phyloP scores from a whole-genome alignment of 2,113 vertebrate genomes.

The Atherinomorus stipes region DNA sequence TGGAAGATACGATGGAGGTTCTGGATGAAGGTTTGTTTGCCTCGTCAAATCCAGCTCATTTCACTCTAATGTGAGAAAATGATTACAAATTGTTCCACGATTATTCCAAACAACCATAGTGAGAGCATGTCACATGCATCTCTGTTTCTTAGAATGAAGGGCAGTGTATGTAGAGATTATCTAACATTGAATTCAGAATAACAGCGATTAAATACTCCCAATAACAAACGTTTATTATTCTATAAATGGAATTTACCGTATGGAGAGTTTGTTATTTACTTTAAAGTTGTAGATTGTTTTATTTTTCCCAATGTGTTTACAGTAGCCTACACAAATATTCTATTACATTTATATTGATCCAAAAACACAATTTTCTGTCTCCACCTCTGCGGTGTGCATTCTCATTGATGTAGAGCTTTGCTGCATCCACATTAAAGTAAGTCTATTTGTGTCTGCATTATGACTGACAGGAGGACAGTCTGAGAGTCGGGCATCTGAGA shows the following conservation, averaged over 20 bases:
- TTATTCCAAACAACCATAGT: background rate
- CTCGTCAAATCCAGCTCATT: background rate
- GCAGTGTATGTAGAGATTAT: background rate
- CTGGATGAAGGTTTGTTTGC: background rate
- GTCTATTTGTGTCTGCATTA: constrained; percentile 19
- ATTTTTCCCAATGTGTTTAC: background rate
- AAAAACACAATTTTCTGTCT: background rate
- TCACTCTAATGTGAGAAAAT: background rate
- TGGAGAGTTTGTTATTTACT: too few species aligned
- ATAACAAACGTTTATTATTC: too few species aligned
- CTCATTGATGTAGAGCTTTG: constrained; percentile 10
- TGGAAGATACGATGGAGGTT: background rate
- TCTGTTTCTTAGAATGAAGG: background rate
- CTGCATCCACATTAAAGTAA: background rate
- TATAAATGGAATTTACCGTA: too few species aligned
- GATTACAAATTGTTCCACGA: background rate
- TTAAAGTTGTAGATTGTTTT: background rate
- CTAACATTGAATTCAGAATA: background rate
- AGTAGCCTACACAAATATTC: background rate
- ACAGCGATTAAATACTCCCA: background rate
- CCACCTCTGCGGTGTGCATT: background rate
- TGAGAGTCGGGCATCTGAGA: constrained; percentile 11
- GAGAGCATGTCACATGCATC: background rate
- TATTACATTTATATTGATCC: background rate
- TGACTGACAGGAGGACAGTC: constrained; percentile 10